Percentiles rank a stretch among this genome's conserved stretches.
phyloP scores from a whole-genome alignment of 2,113 vertebrate species.

The Campylorhamphus procurvoides region DNA sequence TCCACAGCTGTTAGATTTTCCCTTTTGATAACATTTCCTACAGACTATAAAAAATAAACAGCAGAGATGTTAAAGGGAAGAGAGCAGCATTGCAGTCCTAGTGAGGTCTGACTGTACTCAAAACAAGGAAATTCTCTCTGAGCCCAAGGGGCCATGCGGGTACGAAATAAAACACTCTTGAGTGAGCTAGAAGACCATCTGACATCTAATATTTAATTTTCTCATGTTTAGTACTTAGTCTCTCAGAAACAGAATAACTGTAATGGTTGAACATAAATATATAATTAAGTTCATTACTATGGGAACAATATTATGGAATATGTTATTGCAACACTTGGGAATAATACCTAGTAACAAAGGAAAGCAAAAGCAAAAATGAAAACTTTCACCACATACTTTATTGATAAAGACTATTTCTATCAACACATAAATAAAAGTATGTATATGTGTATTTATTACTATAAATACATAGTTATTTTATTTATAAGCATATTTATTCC shows the following conservation, averaged over 20 bases:
- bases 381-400: neutral
- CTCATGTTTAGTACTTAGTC: neutral
- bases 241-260: neutral
- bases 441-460: neutral
- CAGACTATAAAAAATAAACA: constrained; percentile 1
- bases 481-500: neutral
- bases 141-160: neutral
- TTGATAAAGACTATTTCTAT: neutral
- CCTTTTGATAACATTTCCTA: constrained; percentile 10
- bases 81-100: neutral
- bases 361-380: neutral
- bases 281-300: neutral
- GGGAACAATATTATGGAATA: neutral
- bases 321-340: neutral
- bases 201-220: neutral
- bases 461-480: neutral
- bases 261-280: neutral
- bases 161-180: neutral
- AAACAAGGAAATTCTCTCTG: neutral
- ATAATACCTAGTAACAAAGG: neutral
- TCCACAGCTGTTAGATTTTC: constrained; percentile 11
- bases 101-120: neutral
- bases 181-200: neutral
- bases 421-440: neutral
- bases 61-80: neutral